Evolutionary conservation across 2,113 vertebrate species (phyloP).

Genomic region (Prunella fulvescens): DNA sequence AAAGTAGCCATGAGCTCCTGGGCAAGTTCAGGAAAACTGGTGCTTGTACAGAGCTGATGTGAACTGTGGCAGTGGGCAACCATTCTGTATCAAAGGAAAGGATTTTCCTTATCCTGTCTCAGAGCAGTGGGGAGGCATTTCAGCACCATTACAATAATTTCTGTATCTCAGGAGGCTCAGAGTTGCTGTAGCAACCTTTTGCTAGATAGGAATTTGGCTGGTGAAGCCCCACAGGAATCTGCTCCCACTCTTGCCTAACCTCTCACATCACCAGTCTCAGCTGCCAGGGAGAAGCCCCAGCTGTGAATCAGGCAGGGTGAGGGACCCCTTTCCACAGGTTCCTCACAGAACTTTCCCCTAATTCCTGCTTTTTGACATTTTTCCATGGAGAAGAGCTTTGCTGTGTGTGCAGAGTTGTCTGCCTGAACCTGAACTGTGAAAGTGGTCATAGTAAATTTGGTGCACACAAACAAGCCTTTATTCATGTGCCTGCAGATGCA

Average conservation of each 20-base stretch:
- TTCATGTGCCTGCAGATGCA: background rate
- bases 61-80: background rate
- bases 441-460: background rate
- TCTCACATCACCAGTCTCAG: constrained; percentile 39
- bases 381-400: background rate
- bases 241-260: constrained; percentile 29
- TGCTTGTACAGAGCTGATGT: background rate
- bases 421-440: background rate
- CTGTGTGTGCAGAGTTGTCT: background rate
- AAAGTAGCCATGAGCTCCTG: background rate
- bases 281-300: constrained; percentile 53
- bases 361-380: background rate
- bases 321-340: constrained; percentile 1
- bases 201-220: constrained; percentile 58
- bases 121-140: constrained; percentile 6
- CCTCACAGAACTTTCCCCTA: background rate
- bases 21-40: background rate
- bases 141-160: constrained; percentile 24
- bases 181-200: constrained; percentile 62
- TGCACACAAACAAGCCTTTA: background rate
- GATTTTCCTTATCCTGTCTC: constrained; percentile 12
- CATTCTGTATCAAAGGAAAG: background rate
- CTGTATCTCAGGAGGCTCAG: constrained; percentile 30
- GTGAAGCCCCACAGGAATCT: constrained; percentile 53
- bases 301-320: background rate